Conservation (phyloP, 2,113 vertebrate species). For the Chionis minor region DNA sequence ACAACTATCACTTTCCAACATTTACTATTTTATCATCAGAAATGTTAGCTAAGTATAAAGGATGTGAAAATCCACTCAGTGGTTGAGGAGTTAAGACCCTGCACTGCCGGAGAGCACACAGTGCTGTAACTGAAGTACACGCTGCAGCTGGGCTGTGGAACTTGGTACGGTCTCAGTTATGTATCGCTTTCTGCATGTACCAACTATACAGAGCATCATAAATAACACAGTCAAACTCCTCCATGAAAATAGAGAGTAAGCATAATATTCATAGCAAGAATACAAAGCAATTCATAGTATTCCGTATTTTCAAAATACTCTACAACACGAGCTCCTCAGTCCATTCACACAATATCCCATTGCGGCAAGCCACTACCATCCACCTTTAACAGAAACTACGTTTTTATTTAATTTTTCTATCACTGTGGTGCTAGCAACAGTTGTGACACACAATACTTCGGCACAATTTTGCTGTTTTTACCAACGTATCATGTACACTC, state of each 20-base stretch:
- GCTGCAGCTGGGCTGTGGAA: background rate
- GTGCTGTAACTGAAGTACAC: background rate
- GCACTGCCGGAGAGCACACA: background rate
- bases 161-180: background rate
- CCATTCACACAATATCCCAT: background rate
- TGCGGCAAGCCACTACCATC: background rate
- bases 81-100: background rate
- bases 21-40: background rate
- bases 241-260: background rate
- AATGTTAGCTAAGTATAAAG: background rate
- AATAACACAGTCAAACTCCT: background rate
- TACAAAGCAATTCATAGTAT: background rate
- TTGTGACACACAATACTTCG: background rate
- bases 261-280: background rate
- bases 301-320: background rate
- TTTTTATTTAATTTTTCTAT: background rate
- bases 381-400: background rate
- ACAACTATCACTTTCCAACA: background rate
- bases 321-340: background rate
- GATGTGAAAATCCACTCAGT: background rate
- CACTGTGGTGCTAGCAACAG: background rate
- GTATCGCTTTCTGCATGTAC: background rate
- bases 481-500: background rate
- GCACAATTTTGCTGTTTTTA: background rate
- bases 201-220: background rate